Percentiles rank a stretch among this genome's conserved stretches.
phyloP scores from a whole-genome alignment of 2,113 vertebrate genomes.

The Balaenoptera acutorostrata region DNA sequence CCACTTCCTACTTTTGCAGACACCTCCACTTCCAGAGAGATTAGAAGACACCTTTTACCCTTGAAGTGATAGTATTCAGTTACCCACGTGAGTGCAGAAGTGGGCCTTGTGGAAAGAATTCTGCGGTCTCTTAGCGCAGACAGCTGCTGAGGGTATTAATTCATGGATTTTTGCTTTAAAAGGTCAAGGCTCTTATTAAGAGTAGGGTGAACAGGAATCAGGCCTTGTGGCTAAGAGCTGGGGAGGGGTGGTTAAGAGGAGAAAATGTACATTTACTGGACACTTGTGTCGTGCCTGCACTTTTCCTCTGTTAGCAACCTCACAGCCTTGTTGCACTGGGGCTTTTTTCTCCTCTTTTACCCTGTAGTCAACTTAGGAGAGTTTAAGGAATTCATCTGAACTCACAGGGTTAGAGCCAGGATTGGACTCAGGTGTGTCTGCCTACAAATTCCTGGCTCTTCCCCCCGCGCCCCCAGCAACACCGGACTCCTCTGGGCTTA shows the following conservation, averaged over 20 bases:
- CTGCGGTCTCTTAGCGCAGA: background rate
- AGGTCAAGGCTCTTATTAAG: constrained; percentile 11
- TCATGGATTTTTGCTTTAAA: constrained; percentile 28
- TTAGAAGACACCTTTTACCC: background rate
- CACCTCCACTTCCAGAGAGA: background rate
- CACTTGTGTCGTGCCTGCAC: background rate
- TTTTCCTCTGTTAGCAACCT: background rate
- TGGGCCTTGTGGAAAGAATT: background rate
- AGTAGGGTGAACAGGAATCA: background rate
- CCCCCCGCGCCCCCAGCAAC: background rate
- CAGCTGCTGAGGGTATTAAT: background rate
- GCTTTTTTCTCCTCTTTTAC: background rate
- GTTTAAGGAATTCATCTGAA: background rate
- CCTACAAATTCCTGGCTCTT: background rate
- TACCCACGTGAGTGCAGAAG: background rate
- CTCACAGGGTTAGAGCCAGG: background rate
- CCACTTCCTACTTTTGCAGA: background rate
- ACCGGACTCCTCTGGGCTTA: background rate
- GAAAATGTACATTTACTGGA: background rate
- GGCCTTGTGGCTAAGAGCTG: background rate
- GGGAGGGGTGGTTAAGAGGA: background rate
- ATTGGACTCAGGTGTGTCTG: background rate
- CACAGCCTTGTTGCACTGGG: too few relatives aligned
- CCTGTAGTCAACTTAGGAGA: background rate
- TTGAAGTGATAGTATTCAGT: background rate